Base-by-base conservation (phyloP, 2,888 invertebrate genomes). In the Lypha dubia region DNA sequence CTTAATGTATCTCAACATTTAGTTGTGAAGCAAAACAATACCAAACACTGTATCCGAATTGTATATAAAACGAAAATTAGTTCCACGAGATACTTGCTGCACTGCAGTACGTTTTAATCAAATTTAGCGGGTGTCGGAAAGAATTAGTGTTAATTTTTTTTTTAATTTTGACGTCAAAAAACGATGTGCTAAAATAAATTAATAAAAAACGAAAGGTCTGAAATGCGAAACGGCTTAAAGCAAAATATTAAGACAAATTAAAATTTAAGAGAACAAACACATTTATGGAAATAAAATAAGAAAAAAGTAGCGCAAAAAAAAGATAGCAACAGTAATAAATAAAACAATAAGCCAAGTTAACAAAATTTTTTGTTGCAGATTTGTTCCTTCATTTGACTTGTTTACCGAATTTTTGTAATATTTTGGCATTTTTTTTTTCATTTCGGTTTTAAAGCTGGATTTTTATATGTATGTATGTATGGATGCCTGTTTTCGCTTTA, bases 1-100 rank as follows among this genome's bases (percentile, higher is more conserved):
- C 46, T 65, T 20, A 6, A 68, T 67, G 83, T 79, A 76, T 84
- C 53, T 22, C 70, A 84, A 79, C 79, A 79, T 65, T 46, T 60
- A 8, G 28, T 11, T 13, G 1, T 6, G 15, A 56, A 46, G 6
- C 17, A 56, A 63, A 63, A 68, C 35, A 38, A 46, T 46, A 56
- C 71, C 62, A 53, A 80, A 65, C 56, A 80, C 68, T 73, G 63
- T 46, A 35, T 65, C 49, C 74, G n/a, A 77, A 81, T 22, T 63
- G 77, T 81, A 70, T 74, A 44, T 22, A 60, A 62, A 49, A 70
- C 17, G 35, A 68, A 84, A 60, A 67, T 88, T 83, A 89, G 88
- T 89, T 81, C 63, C 70, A 86, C 83, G 68, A 86, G 87, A 84
- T 79, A 86, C 85, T 87, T 86, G 87, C 83, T 87, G 74, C 74